phyloP scores from a whole-genome alignment of 2,113 vertebrate species.

The Gymnobelideus leadbeateri region DNA sequence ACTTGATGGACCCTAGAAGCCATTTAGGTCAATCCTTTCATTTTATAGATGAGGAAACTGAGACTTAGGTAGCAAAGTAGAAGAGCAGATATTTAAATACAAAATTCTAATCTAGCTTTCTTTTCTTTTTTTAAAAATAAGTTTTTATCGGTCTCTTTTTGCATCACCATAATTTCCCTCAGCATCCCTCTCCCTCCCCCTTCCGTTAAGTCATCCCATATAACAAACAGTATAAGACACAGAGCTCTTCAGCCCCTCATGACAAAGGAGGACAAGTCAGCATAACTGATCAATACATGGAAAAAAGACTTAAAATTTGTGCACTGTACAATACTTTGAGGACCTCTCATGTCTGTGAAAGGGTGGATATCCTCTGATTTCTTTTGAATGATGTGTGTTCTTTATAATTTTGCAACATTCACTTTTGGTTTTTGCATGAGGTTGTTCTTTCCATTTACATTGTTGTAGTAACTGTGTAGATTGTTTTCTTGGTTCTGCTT shows the following conservation, averaged over 20 bases:
- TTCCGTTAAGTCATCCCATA: background rate
- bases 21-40: background rate
- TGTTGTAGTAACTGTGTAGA: background rate
- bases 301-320: background rate
- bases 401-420: background rate
- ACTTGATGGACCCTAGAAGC: background rate
- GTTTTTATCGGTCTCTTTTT: background rate
- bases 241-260: background rate
- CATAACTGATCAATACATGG: background rate
- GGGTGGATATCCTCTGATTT: background rate
- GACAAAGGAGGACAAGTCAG: background rate
- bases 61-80: background rate
- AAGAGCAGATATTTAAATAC: background rate
- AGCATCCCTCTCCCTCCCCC: background rate
- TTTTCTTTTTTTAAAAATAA: background rate
- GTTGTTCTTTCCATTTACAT: background rate
- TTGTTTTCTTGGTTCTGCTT: background rate
- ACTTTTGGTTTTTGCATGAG: background rate
- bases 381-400: background rate
- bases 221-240: background rate
- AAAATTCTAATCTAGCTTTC: background rate
- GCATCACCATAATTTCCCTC: background rate
- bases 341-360: background rate
- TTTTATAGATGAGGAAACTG: background rate
- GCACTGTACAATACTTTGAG: background rate